A percentile compares a stretch with the other conserved stretches of the same genome.
Evolutionary conservation across 2,113 vertebrate genomes (phyloP).

Genomic region (Brachypteracias leptosomus): DNA sequence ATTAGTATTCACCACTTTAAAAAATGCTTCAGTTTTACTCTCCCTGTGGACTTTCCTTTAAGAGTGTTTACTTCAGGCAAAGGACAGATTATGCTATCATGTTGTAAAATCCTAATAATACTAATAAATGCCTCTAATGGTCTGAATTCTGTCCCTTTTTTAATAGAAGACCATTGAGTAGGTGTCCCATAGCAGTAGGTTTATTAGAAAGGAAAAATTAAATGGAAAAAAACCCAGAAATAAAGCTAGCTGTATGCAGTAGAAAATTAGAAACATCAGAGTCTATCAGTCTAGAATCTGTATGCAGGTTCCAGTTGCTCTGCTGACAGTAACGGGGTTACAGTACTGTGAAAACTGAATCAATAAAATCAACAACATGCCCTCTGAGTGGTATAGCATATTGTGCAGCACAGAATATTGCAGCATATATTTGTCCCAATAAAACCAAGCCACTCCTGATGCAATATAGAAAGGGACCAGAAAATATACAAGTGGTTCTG

Average conservation of each 20-base stretch:
- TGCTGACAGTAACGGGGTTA: background rate
- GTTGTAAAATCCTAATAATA: constrained; percentile 31
- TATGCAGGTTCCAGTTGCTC: background rate
- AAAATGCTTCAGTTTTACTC: constrained; percentile 11
- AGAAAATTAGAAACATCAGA: background rate
- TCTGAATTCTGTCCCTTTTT: background rate
- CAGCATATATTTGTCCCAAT: background rate
- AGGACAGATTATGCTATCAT: constrained; percentile 27
- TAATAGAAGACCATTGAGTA: background rate
- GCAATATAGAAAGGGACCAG: background rate
- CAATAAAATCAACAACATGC: constrained; percentile 7
- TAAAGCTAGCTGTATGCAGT: background rate
- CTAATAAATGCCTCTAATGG: constrained; percentile 22
- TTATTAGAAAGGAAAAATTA: constrained; percentile 1
- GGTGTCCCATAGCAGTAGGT: background rate
- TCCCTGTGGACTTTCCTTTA: constrained; percentile 7
- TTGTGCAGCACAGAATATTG: background rate
- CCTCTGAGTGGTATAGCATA: background rate
- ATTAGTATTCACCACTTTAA: constrained; percentile 44
- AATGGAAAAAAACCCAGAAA: background rate
- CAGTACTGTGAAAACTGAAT: constrained; percentile 12
- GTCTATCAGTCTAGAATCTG: background rate
- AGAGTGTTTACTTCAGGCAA: constrained; percentile 47
- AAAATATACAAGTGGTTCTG: background rate
- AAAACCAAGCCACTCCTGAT: background rate